phyloP scores from a whole-genome alignment of 2,888 invertebrate genomes.

The Spilarctia lutea region DNA sequence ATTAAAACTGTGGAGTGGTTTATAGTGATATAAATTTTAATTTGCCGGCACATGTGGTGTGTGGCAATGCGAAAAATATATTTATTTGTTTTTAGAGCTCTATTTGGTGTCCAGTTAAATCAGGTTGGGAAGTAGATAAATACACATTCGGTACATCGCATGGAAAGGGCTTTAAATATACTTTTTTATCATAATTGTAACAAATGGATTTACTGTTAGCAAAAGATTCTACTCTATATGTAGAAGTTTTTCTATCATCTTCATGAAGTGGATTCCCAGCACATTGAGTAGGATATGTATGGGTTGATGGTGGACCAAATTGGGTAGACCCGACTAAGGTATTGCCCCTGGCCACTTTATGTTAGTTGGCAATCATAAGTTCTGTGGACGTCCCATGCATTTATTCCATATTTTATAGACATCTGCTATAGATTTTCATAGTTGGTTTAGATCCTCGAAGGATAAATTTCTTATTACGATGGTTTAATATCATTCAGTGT shows the following conservation, averaged over 20 bases:
- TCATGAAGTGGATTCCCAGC: neutral
- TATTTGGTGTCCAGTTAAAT: conserved; percentile 32
- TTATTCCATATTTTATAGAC: neutral
- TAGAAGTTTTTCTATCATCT: neutral
- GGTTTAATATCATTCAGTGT: neutral
- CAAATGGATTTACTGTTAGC: neutral
- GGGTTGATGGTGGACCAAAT: neutral
- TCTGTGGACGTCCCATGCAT: too few relatives aligned
- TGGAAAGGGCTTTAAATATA: neutral
- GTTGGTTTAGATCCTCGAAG: neutral
- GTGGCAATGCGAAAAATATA: conserved; percentile 54
- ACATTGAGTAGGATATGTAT: neutral
- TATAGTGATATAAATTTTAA: conserved; percentile 68
- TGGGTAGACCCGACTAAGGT: too few relatives aligned
- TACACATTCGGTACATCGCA: neutral
- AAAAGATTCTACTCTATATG: neutral
- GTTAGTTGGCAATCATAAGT: neutral
- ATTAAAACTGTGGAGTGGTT: conserved; percentile 61
- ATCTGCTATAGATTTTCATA: neutral
- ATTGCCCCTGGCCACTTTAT: too few relatives aligned
- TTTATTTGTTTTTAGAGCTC: conserved; percentile 45
- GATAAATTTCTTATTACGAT: neutral
- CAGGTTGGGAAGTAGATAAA: neutral
- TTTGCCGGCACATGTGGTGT: conserved; percentile 53
- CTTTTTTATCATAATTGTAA: neutral